Evolutionary conservation across 2,797 vertebrate genomes (phyloP), one percentile per base, ranked within the genome.

Genomic region (Chaetodon trifasciatus): DNA sequence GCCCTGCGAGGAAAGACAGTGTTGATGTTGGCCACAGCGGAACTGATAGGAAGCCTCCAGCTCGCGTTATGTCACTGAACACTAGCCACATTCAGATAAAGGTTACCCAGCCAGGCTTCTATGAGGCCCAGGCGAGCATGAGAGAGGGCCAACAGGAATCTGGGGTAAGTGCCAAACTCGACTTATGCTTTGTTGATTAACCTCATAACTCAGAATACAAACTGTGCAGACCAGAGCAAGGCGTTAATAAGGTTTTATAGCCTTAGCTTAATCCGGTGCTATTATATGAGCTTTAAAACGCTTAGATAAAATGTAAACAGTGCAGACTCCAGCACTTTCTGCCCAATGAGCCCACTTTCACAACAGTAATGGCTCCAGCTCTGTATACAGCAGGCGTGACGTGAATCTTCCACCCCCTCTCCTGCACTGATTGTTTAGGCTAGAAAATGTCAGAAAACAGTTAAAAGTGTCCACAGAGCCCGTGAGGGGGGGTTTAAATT

Each of bases 41-140:
- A 55, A 15, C 82, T 78, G 90, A 94, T 85, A 91, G 83, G 85
- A 78, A 74, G 82, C 76, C 57, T 75, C 16, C 73, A 71, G 84
- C 83, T 84, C 47, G 79, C 73, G 85, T 88, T 89, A 19, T 82
- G 84, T 79, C 79, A 88, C 75, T 21, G 85, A 79, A 88, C 89
- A 91, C 83, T 50, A n/a, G 76, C 86, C 78, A 85, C 85, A 78
- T 82, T 90, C 86, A 89, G 86, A 92, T 90, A 86, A 89, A 87
- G 61, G 74, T 85, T 84, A 84, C 88, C 82, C 71, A 84, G 86
- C 53, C 55, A 21, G 73, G 78, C 46, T 78, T 78, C 70, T 67
- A 37, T 35, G 50, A 77, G 72, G 16, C 46, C 64, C 76, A 10
- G 61, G 64, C 39, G 8, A 55, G 66, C 9, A 39, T 16, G 39